Conservation (phyloP, 1,140 invertebrate genomes). For the Charaxes varanes region DNA sequence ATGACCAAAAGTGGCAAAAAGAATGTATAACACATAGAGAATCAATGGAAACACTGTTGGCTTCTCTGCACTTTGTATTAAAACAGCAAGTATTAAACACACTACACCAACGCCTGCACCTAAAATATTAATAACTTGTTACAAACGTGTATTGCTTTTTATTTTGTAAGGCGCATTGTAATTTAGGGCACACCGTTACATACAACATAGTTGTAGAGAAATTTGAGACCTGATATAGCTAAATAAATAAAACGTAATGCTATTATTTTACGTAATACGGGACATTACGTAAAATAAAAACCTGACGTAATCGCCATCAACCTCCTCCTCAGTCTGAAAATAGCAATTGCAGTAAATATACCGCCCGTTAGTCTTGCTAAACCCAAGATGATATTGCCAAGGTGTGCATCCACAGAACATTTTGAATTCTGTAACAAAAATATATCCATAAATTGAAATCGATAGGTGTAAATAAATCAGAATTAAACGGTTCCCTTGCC, state of each 20-base stretch:
- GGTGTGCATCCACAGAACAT: constrained; percentile 7
- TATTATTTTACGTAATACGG: too few species aligned
- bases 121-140: neutral
- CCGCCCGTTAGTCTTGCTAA: constrained; percentile 8
- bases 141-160: neutral
- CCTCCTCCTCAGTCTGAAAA: constrained; percentile 12
- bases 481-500: too few species aligned
- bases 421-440: constrained; percentile 11
- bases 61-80: neutral
- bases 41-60: neutral
- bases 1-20: constrained; percentile 1
- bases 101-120: constrained; percentile 1
- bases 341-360: constrained; percentile 5
- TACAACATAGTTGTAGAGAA: too few species aligned
- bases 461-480: neutral
- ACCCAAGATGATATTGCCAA: constrained; percentile 11
- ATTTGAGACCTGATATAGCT: neutral
- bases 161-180: neutral
- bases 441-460: neutral
- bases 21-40: neutral
- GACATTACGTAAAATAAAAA: too few species aligned
- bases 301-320: constrained; percentile 11
- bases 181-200: too few species aligned
- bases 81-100: neutral
- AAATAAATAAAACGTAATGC: too few species aligned